These are phyloP conservation scores for Mesoligia furuncula DNA, from an alignment of 2,888 invertebrate genomes.

Conservation along the genomic window DNA sequence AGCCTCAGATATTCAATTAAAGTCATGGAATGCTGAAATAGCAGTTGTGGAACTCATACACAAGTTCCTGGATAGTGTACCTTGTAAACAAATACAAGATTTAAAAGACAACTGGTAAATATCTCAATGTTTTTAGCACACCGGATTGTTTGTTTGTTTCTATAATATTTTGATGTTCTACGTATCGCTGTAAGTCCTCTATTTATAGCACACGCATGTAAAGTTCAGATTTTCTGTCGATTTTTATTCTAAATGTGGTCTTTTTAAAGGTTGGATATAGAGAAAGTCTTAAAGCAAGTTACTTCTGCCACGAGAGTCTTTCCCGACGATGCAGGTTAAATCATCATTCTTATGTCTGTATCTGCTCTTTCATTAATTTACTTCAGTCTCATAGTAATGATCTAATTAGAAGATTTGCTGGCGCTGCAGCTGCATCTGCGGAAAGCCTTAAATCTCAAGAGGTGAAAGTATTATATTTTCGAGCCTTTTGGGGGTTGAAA, in stretches of 20 bases:
- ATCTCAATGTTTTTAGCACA: background rate
- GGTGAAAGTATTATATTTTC: too few relatives aligned
- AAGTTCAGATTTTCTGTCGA: background rate
- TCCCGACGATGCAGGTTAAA: slow-evolving; percentile 48
- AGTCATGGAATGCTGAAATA: slow-evolving; percentile 92
- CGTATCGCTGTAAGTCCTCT: background rate
- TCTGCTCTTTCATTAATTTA: background rate
- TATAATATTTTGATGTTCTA: background rate
- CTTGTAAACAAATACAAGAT: slow-evolving; percentile 89
- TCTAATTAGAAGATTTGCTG: too few relatives aligned
- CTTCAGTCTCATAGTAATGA: too few relatives aligned
- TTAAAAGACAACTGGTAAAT: slow-evolving; percentile 91
- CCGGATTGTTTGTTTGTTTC: background rate
- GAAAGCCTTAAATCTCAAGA: too few relatives aligned
- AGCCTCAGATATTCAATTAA: slow-evolving; percentile 84
- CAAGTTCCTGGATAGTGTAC: slow-evolving; percentile 93
- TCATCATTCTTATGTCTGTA: background rate
- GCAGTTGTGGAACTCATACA: slow-evolving; percentile 94
- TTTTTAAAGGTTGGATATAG: slow-evolving; percentile 44
- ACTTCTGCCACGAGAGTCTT: slow-evolving; percentile 46
- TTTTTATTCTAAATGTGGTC: background rate
- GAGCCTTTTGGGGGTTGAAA: too few relatives aligned
- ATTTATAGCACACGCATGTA: background rate
- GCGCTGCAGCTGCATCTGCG: too few relatives aligned
- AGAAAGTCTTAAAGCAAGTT: slow-evolving; percentile 52